These are phyloP conservation scores for Microtus montanus DNA, from an alignment of 2,113 vertebrate species.

Conservation along the genomic window DNA sequence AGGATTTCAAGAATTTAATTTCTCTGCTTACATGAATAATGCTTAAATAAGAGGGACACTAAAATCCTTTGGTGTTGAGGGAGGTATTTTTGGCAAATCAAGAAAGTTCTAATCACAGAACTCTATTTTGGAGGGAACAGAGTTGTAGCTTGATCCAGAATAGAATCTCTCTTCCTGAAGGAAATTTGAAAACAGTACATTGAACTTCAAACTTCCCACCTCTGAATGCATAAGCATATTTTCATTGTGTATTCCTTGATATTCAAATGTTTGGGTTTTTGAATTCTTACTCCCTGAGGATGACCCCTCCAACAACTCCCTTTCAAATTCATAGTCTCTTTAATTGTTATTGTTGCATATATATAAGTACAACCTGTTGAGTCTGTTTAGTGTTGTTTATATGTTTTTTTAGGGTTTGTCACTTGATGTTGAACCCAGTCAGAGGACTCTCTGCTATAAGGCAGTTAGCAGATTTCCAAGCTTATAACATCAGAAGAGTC, in stretches of 20 bases:
- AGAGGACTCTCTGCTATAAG: neutral
- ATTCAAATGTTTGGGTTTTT: slow-evolving; percentile 24
- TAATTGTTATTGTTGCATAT: neutral
- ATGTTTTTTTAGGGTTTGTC: neutral
- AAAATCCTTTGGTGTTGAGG: slow-evolving; percentile 7
- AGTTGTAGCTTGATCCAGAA: neutral
- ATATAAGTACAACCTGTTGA: neutral
- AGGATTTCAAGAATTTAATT: slow-evolving; percentile 80
- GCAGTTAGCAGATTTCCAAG: neutral
- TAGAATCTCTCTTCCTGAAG: neutral
- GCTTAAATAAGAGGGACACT: neutral
- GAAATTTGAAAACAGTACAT: slow-evolving; percentile 40
- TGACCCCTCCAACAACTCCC: neutral
- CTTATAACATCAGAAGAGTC: neutral
- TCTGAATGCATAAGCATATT: slow-evolving; percentile 17
- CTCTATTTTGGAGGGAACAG: slow-evolving; percentile 21
- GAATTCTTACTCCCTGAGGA: neutral
- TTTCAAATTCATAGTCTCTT: neutral
- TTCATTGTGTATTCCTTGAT: neutral
- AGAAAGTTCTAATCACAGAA: slow-evolving; percentile 44
- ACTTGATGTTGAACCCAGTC: neutral
- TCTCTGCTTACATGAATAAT: slow-evolving; percentile 50
- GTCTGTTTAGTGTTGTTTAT: neutral
- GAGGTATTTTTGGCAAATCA: slow-evolving; percentile 63
- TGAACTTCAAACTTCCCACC: slow-evolving; percentile 27